These are phyloP conservation scores for Chelonus formosanus DNA, from an alignment of 2,888 invertebrate species.

Conservation along the genomic window DNA sequence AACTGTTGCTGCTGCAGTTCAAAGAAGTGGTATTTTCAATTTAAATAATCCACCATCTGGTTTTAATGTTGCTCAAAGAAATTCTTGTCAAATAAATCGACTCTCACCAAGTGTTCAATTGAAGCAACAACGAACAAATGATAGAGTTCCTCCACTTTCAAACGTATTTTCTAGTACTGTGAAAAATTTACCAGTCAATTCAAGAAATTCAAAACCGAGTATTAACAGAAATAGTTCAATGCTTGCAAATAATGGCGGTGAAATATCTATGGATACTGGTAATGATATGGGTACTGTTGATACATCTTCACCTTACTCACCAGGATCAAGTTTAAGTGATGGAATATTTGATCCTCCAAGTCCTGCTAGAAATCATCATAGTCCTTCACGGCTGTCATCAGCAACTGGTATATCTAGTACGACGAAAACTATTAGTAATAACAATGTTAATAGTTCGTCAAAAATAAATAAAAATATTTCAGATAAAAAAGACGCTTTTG, in stretches of 20 bases:
- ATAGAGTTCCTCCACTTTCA: conserved; percentile 55
- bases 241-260: conserved; percentile 63
- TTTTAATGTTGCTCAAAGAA: conserved; percentile 48
- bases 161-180: conserved; percentile 55
- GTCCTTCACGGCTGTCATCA: conserved; percentile 40
- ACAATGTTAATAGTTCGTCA: conserved; percentile 22
- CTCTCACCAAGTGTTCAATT: conserved; percentile 57
- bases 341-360: conserved; percentile 85
- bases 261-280: conserved; percentile 39
- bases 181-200: conserved; percentile 20
- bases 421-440: conserved; percentile 14
- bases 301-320: conserved; percentile 87
- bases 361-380: conserved; percentile 53
- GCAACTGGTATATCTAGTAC: conserved; percentile 10
- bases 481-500: conserved; percentile 69
- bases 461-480: conserved; percentile 43
- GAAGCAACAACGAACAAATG: conserved; percentile 50
- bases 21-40: conserved; percentile 57
- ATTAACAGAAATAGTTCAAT: conserved; percentile 54
- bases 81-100: conserved; percentile 55
- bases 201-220: conserved; percentile 43
- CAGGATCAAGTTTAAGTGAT: conserved; percentile 88
- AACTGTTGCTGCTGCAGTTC: conserved; percentile 62
- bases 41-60: conserved; percentile 46
- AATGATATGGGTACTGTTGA: conserved; percentile 65